phyloP scores from a whole-genome alignment of 2,888 invertebrate genomes.

The Phlogophora meticulosa region DNA sequence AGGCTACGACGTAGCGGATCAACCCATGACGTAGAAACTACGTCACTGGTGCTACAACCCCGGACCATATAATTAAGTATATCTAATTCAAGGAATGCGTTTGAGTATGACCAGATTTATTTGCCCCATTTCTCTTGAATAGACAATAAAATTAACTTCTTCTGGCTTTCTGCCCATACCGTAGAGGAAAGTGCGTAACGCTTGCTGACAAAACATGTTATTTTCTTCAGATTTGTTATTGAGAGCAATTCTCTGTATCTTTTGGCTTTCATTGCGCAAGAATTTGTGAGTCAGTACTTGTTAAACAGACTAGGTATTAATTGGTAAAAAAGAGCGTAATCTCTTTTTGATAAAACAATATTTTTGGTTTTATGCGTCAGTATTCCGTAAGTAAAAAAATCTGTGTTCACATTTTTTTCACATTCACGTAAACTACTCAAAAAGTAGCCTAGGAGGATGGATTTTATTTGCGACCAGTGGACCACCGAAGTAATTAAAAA shows the following conservation, averaged over 20 bases:
- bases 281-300: slow-evolving; percentile 35
- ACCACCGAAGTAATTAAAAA: too few species aligned
- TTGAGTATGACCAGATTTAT: background rate
- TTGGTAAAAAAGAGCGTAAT: slow-evolving; percentile 17
- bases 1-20: slow-evolving; percentile 29
- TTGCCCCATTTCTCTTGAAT: slow-evolving; percentile 37
- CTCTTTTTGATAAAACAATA: slow-evolving; percentile 24
- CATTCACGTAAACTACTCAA: too few species aligned
- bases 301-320: slow-evolving; percentile 24
- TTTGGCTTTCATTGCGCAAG: slow-evolving; percentile 27
- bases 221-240: slow-evolving; percentile 37
- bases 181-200: slow-evolving; percentile 31
- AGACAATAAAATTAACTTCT: slow-evolving; percentile 27
- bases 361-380: background rate
- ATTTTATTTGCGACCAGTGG: too few species aligned
- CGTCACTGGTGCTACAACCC: slow-evolving; percentile 15
- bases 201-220: slow-evolving; percentile 44
- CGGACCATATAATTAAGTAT: slow-evolving; percentile 3
- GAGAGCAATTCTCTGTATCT: slow-evolving; percentile 22
- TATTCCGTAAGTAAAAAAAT: background rate
- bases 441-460: too few species aligned
- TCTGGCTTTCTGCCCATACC: slow-evolving; percentile 45
- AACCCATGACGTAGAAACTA: slow-evolving; percentile 18
- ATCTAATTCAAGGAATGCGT: slow-evolving; percentile 21
- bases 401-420: too few species aligned